These are phyloP conservation scores for Chlamydotis undulata DNA, from an alignment of 2,113 vertebrate genomes.

Conservation along the genomic window DNA sequence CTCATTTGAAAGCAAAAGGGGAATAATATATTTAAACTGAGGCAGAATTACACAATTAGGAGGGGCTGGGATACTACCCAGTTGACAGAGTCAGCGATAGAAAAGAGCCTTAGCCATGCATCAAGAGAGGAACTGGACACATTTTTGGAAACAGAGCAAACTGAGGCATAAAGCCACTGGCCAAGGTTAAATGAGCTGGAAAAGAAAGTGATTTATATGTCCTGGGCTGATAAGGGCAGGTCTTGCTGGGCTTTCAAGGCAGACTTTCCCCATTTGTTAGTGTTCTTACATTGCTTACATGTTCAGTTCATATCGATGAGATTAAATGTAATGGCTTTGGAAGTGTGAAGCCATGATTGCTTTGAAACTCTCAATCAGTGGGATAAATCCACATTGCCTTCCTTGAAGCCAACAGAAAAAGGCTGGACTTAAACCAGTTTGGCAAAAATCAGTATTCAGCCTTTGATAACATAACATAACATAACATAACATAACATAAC, in stretches of 20 bases:
- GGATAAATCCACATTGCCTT: neutral
- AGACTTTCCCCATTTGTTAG: neutral
- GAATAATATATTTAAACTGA: slow-evolving; percentile 39
- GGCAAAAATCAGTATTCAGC: neutral
- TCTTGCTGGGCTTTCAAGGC: neutral
- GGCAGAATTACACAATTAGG: slow-evolving; percentile 44
- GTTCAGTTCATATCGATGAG: neutral
- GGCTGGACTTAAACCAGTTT: neutral
- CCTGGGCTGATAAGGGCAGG: slow-evolving; percentile 1
- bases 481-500: neutral
- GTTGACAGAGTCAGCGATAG: slow-evolving; percentile 14
- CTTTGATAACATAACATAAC: neutral
- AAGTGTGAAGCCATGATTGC: neutral
- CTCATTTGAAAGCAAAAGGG: slow-evolving; percentile 23
- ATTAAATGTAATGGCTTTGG: slow-evolving; percentile 11
- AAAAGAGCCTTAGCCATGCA: slow-evolving; percentile 24
- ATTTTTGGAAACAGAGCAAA: slow-evolving; percentile 49
- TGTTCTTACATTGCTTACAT: neutral
- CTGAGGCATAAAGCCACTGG: slow-evolving; percentile 22
- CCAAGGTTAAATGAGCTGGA: slow-evolving; percentile 35
- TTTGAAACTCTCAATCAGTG: neutral
- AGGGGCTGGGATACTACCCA: slow-evolving; percentile 24
- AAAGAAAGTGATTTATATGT: slow-evolving; percentile 30
- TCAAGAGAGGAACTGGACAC: slow-evolving; percentile 34
- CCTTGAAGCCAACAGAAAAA: neutral